phyloP scores from a whole-genome alignment of 1,140 invertebrate species.

The Cylas formicarius region DNA sequence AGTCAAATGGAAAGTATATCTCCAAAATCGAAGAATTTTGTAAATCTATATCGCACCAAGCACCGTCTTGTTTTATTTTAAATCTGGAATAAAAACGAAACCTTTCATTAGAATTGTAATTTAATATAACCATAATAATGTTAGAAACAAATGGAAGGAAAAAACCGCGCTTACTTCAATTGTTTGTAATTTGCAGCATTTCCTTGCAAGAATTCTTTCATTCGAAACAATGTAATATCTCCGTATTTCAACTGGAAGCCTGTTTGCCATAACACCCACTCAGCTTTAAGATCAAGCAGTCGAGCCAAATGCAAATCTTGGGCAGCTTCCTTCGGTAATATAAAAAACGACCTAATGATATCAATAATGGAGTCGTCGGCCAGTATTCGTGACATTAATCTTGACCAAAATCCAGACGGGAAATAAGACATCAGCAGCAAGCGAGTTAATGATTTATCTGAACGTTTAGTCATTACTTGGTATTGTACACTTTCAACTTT shows the following conservation, averaged over 20 bases:
- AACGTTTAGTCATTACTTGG: conserved; percentile 29
- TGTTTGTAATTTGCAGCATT: conserved; percentile 37
- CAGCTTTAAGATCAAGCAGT: conserved; percentile 62
- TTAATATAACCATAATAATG: conserved; percentile 4
- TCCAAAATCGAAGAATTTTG: conserved; percentile 78
- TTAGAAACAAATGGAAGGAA: conserved; percentile 1
- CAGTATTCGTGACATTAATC: conserved; percentile 84
- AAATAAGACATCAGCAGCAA: conserved; percentile 90
- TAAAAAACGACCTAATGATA: conserved; percentile 66
- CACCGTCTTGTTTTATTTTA: conserved; percentile 69
- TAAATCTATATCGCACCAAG: conserved; percentile 80
- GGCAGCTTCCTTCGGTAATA: conserved; percentile 55
- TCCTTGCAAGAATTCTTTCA: conserved; percentile 66
- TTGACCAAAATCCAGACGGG: conserved; percentile 96
- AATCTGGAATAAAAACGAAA: conserved; percentile 53
- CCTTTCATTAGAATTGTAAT: neutral
- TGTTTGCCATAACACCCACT: conserved; percentile 95
- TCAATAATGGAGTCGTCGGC: conserved; percentile 83
- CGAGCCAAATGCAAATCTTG: conserved; percentile 57
- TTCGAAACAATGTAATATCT: conserved; percentile 68
- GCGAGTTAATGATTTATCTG: conserved; percentile 51
- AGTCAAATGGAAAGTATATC: conserved; percentile 75
- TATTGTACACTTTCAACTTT: conserved; percentile 34
- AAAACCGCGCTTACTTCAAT: conserved; percentile 33
- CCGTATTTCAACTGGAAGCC: conserved; percentile 83